phyloP scores from a whole-genome alignment of 2,797 vertebrate species.

The Echeneis naucrates region DNA sequence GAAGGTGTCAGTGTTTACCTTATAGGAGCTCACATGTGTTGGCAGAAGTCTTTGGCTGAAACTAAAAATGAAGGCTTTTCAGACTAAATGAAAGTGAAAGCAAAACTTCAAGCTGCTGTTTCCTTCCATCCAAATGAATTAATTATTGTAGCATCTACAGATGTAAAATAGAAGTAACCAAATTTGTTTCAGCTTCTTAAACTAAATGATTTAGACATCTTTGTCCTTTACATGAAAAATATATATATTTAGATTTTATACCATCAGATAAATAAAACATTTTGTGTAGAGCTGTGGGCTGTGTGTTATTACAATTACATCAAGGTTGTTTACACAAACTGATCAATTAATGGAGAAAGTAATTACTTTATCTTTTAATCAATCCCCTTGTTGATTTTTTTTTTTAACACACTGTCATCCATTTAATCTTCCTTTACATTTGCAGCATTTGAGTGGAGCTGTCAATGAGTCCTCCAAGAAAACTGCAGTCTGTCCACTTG shows the following conservation, averaged over 20 bases:
- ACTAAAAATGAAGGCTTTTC: slow-evolving; percentile 64
- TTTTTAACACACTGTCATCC: not conserved
- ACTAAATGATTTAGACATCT: not conserved
- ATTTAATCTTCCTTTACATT: slow-evolving; percentile 20
- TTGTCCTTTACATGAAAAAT: not conserved
- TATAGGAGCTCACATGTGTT: not conserved
- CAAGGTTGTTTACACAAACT: too few species aligned
- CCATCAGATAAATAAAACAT: not conserved
- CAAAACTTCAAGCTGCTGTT: not conserved
- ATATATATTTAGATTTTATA: not conserved
- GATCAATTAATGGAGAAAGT: not conserved
- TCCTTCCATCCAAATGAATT: not conserved
- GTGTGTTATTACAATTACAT: not conserved
- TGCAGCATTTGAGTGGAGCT: slow-evolving; percentile 55
- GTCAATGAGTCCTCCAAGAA: slow-evolving; percentile 83
- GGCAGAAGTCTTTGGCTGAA: slow-evolving; percentile 59
- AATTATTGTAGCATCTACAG: not conserved
- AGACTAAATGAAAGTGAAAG: slow-evolving; percentile 75
- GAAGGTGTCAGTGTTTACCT: slow-evolving; percentile 63
- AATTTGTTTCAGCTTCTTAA: not conserved
- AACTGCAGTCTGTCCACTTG: slow-evolving; percentile 49
- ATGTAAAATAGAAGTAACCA: not conserved
- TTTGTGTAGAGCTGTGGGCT: not conserved
- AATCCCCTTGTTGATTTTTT: not conserved
- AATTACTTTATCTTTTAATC: not conserved